Evolutionary conservation across 2,888 invertebrate species (phyloP), one percentile per base, ranked within the genome.

Genomic region (Linnaemya vulpina): DNA sequence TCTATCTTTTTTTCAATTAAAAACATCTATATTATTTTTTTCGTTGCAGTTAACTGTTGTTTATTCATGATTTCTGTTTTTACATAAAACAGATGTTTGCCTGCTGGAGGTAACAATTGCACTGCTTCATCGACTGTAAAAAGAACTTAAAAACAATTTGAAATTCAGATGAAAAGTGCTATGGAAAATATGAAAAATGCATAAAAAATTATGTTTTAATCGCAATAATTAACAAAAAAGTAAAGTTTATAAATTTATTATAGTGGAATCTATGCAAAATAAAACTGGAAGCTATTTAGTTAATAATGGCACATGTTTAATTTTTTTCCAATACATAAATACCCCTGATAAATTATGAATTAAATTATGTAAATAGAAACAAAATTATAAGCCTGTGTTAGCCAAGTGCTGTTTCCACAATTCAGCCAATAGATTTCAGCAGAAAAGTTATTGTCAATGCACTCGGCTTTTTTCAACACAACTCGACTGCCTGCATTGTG

Each of bases 21-120:
- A 65, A 71, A 55, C 9, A 49, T n/a, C 30, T 49, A 22, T 55
- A 55, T 65, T 55, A 73, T 30, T 3, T 53, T 80, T 73, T 80
- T 20, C 20, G 51, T 73, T 67, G 58, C 49, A 67, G 13, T 17
- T 51, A 53, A 38, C 53, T 35, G 35, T 71, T 71, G 46, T 63
- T 73, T 74, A 74, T 80, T 80, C 67, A 80, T 74, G 49, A 49
- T 74, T 20, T 38, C 20, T 65, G 35, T 74, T 71, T 63, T 43
- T 13, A 43, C 17, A 65, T 40, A 55, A 70, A 82, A 82, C 85
- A 85, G 82, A 74, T 85, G 85, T 78, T 82, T 85, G 82, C 82
- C 85, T 75, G 78, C 70, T 65, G 68, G 82, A 5, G 67, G 58
- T 25, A 9, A 38, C 25, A 62, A 40, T 25, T 38, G 20, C 17